A percentile compares a stretch with the other conserved stretches of the same genome.
Conservation (phyloP, 2,113 vertebrate species). For the Bungarus multicinctus region DNA sequence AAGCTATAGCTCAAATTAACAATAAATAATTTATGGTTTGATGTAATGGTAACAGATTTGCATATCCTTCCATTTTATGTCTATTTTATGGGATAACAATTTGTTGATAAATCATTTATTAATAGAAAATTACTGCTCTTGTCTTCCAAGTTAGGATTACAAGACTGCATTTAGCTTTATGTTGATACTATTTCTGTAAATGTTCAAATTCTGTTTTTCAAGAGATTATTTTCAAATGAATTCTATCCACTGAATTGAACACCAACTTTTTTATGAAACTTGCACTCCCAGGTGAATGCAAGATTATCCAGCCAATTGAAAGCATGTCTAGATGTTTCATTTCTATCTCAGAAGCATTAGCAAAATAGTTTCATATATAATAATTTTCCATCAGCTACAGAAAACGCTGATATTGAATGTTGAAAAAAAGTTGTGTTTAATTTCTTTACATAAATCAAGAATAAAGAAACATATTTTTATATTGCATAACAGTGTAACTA, state of each 20-base stretch:
- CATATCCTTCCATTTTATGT: not conserved
- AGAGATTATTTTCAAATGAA: not conserved
- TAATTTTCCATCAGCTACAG: not conserved
- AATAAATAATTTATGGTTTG: not conserved
- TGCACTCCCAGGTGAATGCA: not conserved
- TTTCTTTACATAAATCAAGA: not conserved
- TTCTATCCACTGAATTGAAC: not conserved
- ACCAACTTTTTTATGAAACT: not conserved
- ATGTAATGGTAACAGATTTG: not conserved
- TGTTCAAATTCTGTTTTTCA: not conserved
- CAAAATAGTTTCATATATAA: not conserved
- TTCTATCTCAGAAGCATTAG: not conserved
- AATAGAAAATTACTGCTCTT: not conserved
- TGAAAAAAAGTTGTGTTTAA: not conserved
- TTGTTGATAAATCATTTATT: not conserved
- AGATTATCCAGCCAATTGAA: not conserved
- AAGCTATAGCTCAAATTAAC: not conserved
- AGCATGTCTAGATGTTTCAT: not conserved
- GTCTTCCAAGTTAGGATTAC: not conserved
- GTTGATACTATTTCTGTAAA: not conserved
- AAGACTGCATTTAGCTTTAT: not conserved
- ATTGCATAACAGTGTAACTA: not conserved
- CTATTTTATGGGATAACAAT: not conserved
- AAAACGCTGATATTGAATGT: not conserved
- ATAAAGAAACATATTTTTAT: not conserved